A percentile compares a stretch with the other conserved stretches of the same genome.
Conservation (phyloP, 1,140 invertebrate species). For the Drosophila parvula region DNA sequence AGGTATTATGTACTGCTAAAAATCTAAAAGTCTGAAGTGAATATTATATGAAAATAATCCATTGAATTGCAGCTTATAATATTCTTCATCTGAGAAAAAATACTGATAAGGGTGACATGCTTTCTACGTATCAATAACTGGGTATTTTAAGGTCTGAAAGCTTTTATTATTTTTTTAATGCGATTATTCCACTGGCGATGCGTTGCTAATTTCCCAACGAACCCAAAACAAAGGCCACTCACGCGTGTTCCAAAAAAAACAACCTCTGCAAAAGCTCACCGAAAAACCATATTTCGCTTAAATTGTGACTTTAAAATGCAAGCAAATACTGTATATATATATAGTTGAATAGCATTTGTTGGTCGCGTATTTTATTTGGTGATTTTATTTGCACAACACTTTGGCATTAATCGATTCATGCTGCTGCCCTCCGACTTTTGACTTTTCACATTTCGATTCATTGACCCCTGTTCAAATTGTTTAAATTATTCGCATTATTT, state of each 20-base stretch:
- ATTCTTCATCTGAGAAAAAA: not conserved
- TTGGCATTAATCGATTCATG: conserved; percentile 74
- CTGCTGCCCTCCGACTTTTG: conserved; percentile 48
- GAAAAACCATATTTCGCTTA: conserved; percentile 20
- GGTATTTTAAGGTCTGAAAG: not conserved
- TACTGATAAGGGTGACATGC: not conserved
- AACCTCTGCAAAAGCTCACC: conserved; percentile 17
- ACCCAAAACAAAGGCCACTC: conserved; percentile 44
- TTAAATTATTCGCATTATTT: conserved; percentile 55
- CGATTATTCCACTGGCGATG: conserved; percentile 40
- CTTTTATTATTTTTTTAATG: conserved; percentile 5
- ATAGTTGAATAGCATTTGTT: conserved; percentile 5
- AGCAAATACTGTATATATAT: conserved; percentile 22
- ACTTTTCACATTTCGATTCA: conserved; percentile 54
- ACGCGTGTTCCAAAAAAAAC: conserved; percentile 35
- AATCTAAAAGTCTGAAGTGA: not conserved
- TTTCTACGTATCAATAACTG: not conserved
- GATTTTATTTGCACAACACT: conserved; percentile 70
- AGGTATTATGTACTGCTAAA: too few species aligned
- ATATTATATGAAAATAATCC: not conserved
- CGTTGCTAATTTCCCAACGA: conserved; percentile 35
- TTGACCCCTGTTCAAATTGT: conserved; percentile 58
- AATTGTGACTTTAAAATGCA: conserved; percentile 34
- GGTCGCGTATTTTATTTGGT: conserved; percentile 10
- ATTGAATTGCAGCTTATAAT: not conserved